phyloP scores from a whole-genome alignment of 2,888 invertebrate species.

The Lysandra coridon region DNA sequence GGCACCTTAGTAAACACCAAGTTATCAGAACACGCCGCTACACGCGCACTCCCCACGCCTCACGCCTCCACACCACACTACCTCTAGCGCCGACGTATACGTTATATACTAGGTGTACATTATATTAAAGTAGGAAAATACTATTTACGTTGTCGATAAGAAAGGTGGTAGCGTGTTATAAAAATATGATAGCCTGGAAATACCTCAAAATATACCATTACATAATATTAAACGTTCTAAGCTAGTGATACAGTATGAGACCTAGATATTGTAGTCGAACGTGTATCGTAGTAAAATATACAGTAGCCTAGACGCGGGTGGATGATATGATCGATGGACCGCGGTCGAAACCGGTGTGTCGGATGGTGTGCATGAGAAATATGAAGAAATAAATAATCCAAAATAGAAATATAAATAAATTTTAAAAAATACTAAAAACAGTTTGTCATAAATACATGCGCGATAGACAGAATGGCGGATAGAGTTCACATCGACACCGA shows the following conservation, averaged over 20 bases:
- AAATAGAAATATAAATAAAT: conserved; percentile 57
- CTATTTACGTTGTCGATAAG: conserved; percentile 63
- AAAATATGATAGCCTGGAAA: conserved; percentile 52
- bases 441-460: conserved; percentile 61
- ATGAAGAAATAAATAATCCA: conserved; percentile 65
- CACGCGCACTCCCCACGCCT: conserved; percentile 48
- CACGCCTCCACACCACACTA: conserved; percentile 57
- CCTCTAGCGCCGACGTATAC: conserved; percentile 42
- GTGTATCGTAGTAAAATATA: conserved; percentile 46
- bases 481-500: conserved; percentile 62
- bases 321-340: conserved; percentile 52
- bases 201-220: conserved; percentile 50
- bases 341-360: conserved; percentile 56
- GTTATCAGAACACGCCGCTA: conserved; percentile 70
- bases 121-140: conserved; percentile 50
- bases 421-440: conserved; percentile 49
- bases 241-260: conserved; percentile 68
- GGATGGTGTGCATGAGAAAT: conserved; percentile 69
- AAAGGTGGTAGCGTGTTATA: conserved; percentile 67
- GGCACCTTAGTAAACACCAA: conserved; percentile 91
- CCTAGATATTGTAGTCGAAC: conserved; percentile 56
- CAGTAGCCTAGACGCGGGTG: conserved; percentile 47
- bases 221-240: conserved; percentile 63
- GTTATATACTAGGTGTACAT: conserved; percentile 53
- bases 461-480: conserved; percentile 61